Conservation (phyloP, 2,113 vertebrate genomes). For the Synchiropus splendidus region DNA sequence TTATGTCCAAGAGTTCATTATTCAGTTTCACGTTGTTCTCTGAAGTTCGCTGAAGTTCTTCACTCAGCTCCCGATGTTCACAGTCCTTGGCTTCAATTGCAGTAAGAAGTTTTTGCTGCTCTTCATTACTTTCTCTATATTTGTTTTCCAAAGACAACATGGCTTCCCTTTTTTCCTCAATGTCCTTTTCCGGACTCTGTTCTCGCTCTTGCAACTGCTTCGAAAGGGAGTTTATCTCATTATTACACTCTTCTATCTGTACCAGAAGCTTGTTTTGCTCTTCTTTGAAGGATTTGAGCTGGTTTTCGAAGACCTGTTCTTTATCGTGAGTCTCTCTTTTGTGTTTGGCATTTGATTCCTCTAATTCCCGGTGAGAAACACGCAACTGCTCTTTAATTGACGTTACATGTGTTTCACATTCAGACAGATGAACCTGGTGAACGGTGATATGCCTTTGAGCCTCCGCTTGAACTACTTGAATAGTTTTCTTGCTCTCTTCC, state of each 20-base stretch:
- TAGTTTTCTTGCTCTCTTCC: constrained; percentile 57
- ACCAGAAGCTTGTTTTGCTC: constrained; percentile 67
- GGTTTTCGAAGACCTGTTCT: constrained; percentile 63
- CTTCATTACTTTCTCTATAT: constrained; percentile 44
- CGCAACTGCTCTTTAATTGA: constrained; percentile 71
- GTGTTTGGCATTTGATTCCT: constrained; percentile 46
- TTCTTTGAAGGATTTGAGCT: constrained; percentile 72
- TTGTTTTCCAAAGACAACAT: constrained; percentile 63
- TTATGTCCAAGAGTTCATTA: constrained; percentile 30
- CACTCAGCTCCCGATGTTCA: constrained; percentile 55
- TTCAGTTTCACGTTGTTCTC: constrained; percentile 59
- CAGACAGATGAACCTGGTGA: constrained; percentile 57
- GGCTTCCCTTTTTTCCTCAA: constrained; percentile 58
- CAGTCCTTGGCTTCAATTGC: constrained; percentile 56
- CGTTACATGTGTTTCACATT: constrained; percentile 66
- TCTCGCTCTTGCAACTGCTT: constrained; percentile 52
- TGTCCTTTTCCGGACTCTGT: constrained; percentile 43
- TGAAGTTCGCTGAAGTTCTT: constrained; percentile 55
- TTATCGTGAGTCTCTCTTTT: constrained; percentile 60
- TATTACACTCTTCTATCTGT: constrained; percentile 59
- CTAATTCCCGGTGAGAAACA: constrained; percentile 56
- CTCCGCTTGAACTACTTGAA: constrained; percentile 67
- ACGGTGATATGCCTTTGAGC: constrained; percentile 56
- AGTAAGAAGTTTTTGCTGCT: constrained; percentile 46
- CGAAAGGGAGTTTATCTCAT: constrained; percentile 58